These are phyloP conservation scores for Hyposmocoma kahamanoa DNA, from an alignment of 1,140 invertebrate genomes.

Conservation along the genomic window DNA sequence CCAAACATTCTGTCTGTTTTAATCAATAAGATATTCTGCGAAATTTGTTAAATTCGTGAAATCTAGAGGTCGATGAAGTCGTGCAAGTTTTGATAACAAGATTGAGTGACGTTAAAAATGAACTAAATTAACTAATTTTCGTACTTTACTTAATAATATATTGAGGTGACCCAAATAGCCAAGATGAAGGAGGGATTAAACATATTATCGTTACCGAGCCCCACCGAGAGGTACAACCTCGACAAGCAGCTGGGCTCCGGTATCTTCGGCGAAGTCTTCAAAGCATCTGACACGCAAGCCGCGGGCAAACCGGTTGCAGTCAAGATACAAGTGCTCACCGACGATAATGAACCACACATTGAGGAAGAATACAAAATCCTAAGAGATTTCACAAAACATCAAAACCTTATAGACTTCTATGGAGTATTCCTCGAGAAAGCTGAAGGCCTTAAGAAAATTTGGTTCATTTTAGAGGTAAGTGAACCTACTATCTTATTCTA, in stretches of 20 bases:
- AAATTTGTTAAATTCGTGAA: too few relatives aligned
- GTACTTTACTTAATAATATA: too few relatives aligned
- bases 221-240: slow-evolving; percentile 79
- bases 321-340: slow-evolving; percentile 84
- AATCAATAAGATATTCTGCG: too few relatives aligned
- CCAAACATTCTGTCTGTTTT: too few relatives aligned
- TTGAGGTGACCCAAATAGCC: too few relatives aligned
- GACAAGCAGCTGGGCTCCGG: slow-evolving; percentile 81
- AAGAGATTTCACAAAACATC: slow-evolving; percentile 83
- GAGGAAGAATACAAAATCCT: slow-evolving; percentile 91
- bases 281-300: slow-evolving; percentile 82
- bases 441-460: slow-evolving; percentile 82
- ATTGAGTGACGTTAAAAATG: too few relatives aligned
- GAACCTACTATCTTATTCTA: background rate
- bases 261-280: slow-evolving; percentile 84
- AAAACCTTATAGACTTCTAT: slow-evolving; percentile 89
- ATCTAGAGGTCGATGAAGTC: too few relatives aligned
- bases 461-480: slow-evolving; percentile 93
- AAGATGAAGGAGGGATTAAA: slow-evolving; percentile 61
- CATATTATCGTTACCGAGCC: slow-evolving; percentile 77
- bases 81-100: too few relatives aligned
- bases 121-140: too few relatives aligned
- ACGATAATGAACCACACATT: slow-evolving; percentile 81
- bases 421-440: slow-evolving; percentile 84
- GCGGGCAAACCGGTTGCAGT: slow-evolving; percentile 84